Evolutionary conservation across 2,888 invertebrate species (phyloP).

Genomic region (Nowickia ferox): DNA sequence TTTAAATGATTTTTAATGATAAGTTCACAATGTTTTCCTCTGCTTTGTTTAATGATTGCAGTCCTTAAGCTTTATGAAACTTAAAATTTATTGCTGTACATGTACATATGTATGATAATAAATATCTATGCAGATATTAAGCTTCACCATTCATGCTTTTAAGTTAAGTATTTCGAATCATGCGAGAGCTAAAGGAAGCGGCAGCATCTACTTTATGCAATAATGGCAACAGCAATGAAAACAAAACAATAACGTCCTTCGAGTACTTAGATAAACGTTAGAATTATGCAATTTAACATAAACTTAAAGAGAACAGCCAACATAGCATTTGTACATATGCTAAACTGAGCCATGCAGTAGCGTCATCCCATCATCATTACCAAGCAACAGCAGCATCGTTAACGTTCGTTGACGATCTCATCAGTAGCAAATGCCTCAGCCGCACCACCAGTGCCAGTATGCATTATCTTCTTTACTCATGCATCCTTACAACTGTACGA

Average conservation of each 20-base stretch:
- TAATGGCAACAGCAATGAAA: conserved; percentile 24
- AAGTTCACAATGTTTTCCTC: background rate
- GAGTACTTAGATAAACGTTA: conserved; percentile 70
- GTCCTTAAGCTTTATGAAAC: background rate
- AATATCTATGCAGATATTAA: conserved; percentile 10
- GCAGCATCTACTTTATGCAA: conserved; percentile 7
- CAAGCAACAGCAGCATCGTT: conserved; percentile 23
- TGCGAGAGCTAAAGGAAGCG: conserved; percentile 17
- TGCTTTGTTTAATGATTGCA: background rate
- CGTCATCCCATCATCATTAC: conserved; percentile 46
- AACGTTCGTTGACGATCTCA: conserved; percentile 23
- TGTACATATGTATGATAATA: conserved; percentile 5
- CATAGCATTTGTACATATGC: conserved; percentile 36
- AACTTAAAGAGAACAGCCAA: conserved; percentile 58
- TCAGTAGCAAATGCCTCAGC: conserved; percentile 26
- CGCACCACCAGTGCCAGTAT: conserved; percentile 8
- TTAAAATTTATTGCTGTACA: conserved; percentile 16
- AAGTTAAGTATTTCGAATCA: conserved; percentile 49
- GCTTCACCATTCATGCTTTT: conserved; percentile 41
- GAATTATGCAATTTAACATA: conserved; percentile 70
- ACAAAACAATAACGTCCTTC: conserved; percentile 52
- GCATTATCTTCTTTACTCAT: conserved; percentile 21
- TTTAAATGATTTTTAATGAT: background rate
- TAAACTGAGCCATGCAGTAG: background rate
- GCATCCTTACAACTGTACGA: background rate